Conservation (phyloP, 2,113 vertebrate genomes). For the Promerops cafer region DNA sequence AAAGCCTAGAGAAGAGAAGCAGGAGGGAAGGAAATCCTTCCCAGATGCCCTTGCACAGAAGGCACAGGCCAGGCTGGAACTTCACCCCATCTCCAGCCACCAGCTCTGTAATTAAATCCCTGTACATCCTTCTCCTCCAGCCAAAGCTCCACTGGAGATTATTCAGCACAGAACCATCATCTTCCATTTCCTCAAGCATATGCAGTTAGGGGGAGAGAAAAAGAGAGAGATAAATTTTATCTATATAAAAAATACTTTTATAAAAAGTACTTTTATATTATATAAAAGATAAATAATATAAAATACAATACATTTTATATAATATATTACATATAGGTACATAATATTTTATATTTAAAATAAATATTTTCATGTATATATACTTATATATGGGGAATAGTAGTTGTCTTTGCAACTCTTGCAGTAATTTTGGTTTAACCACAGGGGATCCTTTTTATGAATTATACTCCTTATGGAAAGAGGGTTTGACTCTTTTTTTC, state of each 20-base stretch:
- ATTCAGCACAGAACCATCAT: neutral
- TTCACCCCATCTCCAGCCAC: neutral
- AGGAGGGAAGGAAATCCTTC: neutral
- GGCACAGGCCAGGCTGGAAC: neutral
- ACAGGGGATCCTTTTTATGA: neutral
- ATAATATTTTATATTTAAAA: neutral
- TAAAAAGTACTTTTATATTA: neutral
- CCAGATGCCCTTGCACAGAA: neutral
- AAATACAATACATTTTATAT: neutral
- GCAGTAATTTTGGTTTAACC: neutral
- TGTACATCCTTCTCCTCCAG: neutral
- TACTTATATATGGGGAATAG: neutral
- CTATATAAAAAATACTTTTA: too few relatives aligned
- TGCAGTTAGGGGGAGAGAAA: neutral
- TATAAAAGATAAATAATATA: neutral
- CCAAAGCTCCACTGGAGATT: neutral
- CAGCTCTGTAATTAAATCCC: neutral
- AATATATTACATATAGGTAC: neutral
- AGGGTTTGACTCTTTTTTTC: neutral
- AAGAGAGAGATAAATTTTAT: neutral
- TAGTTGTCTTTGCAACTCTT: neutral
- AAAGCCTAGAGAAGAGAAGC: neutral
- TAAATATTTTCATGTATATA: neutral
- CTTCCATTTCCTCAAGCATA: accelerated
- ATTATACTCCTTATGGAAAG: neutral